These are phyloP conservation scores for Dermolepida albohirtum DNA, from an alignment of 2,888 invertebrate genomes.

Conservation along the genomic window DNA sequence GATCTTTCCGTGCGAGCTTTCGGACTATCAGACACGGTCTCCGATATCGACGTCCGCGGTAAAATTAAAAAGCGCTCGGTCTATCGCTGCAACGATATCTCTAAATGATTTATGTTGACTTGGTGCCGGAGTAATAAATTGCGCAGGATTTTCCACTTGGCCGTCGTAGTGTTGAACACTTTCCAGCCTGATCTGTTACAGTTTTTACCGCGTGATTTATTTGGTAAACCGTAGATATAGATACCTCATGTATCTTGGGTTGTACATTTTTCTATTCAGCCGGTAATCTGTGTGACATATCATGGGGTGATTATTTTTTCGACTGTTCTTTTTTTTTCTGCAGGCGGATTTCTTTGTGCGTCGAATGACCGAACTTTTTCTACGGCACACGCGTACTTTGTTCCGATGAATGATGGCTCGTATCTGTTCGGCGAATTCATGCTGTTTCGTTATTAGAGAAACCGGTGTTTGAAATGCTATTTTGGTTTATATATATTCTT, in stretches of 20 bases:
- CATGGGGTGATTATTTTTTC: slow-evolving; percentile 19
- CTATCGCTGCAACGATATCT: slow-evolving; percentile 56
- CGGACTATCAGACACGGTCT: slow-evolving; percentile 2
- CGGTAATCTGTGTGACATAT: slow-evolving; percentile 32
- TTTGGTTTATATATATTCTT: too few species aligned
- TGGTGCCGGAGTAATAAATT: slow-evolving; percentile 58
- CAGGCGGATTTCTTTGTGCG: not conserved
- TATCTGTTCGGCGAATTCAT: not conserved
- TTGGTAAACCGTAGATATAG: slow-evolving; percentile 46
- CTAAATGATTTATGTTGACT: slow-evolving; percentile 62
- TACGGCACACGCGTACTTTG: not conserved
- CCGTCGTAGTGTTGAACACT: slow-evolving; percentile 54
- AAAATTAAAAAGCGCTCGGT: slow-evolving; percentile 31
- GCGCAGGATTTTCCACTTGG: slow-evolving; percentile 54
- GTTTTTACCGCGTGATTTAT: slow-evolving; percentile 52
- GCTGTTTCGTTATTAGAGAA: not conserved
- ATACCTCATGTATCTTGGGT: slow-evolving; percentile 35
- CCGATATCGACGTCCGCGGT: not conserved
- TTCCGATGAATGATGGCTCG: slow-evolving; percentile 17
- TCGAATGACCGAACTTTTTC: slow-evolving; percentile 1
- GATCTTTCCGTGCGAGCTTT: not conserved
- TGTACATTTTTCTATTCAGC: slow-evolving; percentile 26
- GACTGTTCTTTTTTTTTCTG: slow-evolving; percentile 15
- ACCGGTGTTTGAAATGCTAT: not conserved
- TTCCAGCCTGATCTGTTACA: slow-evolving; percentile 50